Base-by-base conservation (phyloP, 2,113 vertebrate species). In the Sylvicapra grimmia region DNA sequence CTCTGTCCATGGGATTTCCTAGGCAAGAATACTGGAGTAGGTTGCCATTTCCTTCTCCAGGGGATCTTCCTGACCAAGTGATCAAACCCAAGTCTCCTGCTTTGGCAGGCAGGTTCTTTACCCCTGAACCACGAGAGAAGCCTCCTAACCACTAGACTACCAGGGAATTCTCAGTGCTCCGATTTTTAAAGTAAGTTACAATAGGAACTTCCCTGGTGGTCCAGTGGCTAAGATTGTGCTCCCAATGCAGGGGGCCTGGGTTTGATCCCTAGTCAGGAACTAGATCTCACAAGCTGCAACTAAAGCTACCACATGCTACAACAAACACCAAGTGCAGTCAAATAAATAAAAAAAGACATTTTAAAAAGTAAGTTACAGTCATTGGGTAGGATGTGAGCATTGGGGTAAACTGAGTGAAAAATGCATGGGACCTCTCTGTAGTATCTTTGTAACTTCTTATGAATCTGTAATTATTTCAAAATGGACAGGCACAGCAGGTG, bases 161-260 rank as follows among this genome's bases (percentile, higher is more conserved):
- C 79, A 82, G 29, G 79, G 79, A 82, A 53, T 53, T 53, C 10
- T 49, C 49, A 14, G 44, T 94, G 79, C 80, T 54, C 6, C 2
- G 89, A 80, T 84, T 96, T 96, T 80, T 21, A 90, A 94, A 94
- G 94, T 31, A 77, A 96, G 33, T 93, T 79, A 31, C 14, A 58
- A 44, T 77, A 25, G 40, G 23, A 44, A 27, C 40, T 44, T 27
- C 40, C 72, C 29, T 15, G 72, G 40, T 44, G 11, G 36, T 77
- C 23, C 36, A 44, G 23, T 44, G 72, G 40, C 72, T 44, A 27
- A 77, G 36, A 44, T 44, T 77, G 23, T 44, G 72, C 6, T 77
- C 72, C 72, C 23, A 14, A 15, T 8, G 72, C 72, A 77, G 72
- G 40, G 36, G 40, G 12, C 40, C 6, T 1, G 13, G 72, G 72